Evolutionary conservation across 2,888 invertebrate genomes (phyloP).

Genomic region (Brenthis ino): DNA sequence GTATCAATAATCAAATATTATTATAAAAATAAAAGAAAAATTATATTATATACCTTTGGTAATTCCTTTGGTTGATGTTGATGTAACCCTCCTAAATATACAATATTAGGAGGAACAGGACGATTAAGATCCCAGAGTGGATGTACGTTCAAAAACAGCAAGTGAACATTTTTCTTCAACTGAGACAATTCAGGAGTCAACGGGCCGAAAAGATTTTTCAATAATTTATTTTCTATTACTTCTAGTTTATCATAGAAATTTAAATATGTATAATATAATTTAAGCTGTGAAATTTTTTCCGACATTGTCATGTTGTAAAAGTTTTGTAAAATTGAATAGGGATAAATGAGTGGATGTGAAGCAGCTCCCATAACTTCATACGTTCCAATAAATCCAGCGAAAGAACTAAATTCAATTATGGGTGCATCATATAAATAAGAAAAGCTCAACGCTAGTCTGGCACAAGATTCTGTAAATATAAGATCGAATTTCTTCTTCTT

Average conservation of each 20-base stretch:
- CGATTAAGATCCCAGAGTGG: constrained; percentile 48
- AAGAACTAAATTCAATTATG: constrained; percentile 55
- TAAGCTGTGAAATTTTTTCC: constrained; percentile 42
- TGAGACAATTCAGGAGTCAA: constrained; percentile 41
- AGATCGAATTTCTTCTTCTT: constrained; percentile 49
- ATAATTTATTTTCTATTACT: constrained; percentile 36
- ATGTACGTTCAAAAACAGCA: constrained; percentile 52
- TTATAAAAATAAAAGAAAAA: too few species aligned
- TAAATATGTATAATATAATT: constrained; percentile 28
- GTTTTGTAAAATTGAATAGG: constrained; percentile 35
- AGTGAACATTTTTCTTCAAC: constrained; percentile 46
- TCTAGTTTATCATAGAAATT: constrained; percentile 25
- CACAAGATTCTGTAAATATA: constrained; percentile 50
- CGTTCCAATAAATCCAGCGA: constrained; percentile 43
- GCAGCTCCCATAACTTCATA: constrained; percentile 46
- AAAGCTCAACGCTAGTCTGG: constrained; percentile 45
- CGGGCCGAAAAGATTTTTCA: constrained; percentile 40
- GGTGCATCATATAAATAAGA: constrained; percentile 53
- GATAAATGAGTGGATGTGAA: constrained; percentile 49
- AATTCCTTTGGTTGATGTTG: constrained; percentile 45
- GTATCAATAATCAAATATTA: too few species aligned
- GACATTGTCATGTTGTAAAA: constrained; percentile 41
- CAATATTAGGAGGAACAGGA: constrained; percentile 47
- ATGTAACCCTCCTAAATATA: constrained; percentile 49
- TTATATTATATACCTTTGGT: constrained; percentile 52